These are phyloP conservation scores for Pyrgus malvae DNA, from an alignment of 2,888 invertebrate genomes.

Conservation along the genomic window DNA sequence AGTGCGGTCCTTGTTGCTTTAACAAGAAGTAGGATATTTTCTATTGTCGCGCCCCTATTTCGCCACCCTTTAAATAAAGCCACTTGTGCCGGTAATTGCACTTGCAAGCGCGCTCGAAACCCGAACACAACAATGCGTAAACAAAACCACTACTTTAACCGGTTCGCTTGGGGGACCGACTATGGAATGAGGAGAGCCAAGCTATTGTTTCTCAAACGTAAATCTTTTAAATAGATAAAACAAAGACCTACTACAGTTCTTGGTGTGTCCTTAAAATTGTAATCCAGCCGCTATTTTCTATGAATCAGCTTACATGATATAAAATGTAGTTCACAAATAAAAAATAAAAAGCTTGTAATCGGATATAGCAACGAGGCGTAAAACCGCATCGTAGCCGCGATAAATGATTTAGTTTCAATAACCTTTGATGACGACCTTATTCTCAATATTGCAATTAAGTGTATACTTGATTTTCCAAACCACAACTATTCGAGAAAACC, in stretches of 20 bases:
- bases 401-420: slow-evolving; percentile 33
- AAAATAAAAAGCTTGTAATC: slow-evolving; percentile 27
- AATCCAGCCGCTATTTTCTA: too few relatives aligned
- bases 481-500: slow-evolving; percentile 17
- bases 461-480: slow-evolving; percentile 18
- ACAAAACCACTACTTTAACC: slow-evolving; percentile 27
- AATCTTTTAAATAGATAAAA: not conserved
- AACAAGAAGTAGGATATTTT: slow-evolving; percentile 8
- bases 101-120: slow-evolving; percentile 19
- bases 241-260: slow-evolving; percentile 2
- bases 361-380: slow-evolving; percentile 29
- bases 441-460: slow-evolving; percentile 25
- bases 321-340: not conserved
- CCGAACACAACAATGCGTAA: slow-evolving; percentile 26
- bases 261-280: too few relatives aligned
- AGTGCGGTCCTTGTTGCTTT: not conserved
- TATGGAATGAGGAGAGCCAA: not conserved
- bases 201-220: slow-evolving; percentile 5
- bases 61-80: slow-evolving; percentile 19
- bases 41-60: slow-evolving; percentile 17
- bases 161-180: slow-evolving; percentile 15
- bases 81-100: slow-evolving; percentile 25
- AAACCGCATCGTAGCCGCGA: slow-evolving; percentile 30
- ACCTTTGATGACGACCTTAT: slow-evolving; percentile 29
- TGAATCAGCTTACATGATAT: not conserved